Base-by-base conservation (phyloP, 1,140 invertebrate genomes). In the Drosophila nigrodunni region DNA sequence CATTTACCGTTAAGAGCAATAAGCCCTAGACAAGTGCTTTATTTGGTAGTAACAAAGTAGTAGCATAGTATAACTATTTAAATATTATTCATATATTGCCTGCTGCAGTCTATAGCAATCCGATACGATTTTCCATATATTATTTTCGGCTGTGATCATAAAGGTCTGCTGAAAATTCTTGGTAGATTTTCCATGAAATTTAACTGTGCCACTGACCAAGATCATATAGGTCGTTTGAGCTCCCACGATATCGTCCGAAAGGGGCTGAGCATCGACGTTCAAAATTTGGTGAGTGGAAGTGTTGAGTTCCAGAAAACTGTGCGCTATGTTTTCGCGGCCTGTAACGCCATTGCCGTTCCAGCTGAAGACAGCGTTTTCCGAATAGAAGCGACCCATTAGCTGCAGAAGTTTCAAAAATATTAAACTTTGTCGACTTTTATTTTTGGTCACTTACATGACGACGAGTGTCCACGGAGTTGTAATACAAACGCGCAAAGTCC, bases 121-220 rank as follows among this genome's bases (percentile, higher is more conserved):
- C 49, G 95, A 97, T 25, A 96, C 96, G 70, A 98, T 97, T 93
- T 97, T 97, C 97, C 97, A 98, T 90, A 97, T 97, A 68, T 97
- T 96, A 18, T 95, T 96, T 78, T 96, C 94, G 10, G 96, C 96
- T 0, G 96, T 97, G n/a, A 98, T 95, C 0, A 97, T 92, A 80
- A 98, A 97, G 9, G 95, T 96, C 92, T 98, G 96, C 79, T 96
- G 95, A 78, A 97, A 97, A 7, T 94, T 93, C 81, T 95, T 95
- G 1, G 91, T 85, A 0, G 81, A 59, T 34, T 93, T 91, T 0
- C 94, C 94, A 49, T 94, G 93, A 76, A 95, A 96, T 76, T 94
- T 95, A 0, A 97, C 95, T 62, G 93, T 94, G 1, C 97, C 97
- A 76, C 94, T 95, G n/a, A 95, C 94, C 93, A 96, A 95, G 25